Percentiles rank a stretch among this genome's conserved stretches.
Conservation (phyloP, 2,797 vertebrate species). For the Delichon dasypus region DNA sequence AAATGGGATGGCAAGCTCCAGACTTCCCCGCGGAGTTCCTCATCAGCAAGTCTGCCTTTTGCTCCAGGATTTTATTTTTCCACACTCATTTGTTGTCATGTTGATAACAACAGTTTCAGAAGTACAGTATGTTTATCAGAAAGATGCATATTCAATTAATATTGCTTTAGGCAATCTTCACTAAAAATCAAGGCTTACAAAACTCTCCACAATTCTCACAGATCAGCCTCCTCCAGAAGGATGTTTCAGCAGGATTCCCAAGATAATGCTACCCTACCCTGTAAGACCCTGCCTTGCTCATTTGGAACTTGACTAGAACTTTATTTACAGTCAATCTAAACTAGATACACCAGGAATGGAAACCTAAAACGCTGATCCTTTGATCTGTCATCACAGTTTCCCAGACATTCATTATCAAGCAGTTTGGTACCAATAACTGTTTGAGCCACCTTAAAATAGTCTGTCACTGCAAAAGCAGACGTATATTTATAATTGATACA, state of each 20-base stretch:
- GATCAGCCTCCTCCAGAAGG: slow-evolving; percentile 57
- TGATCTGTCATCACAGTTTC: slow-evolving; percentile 57
- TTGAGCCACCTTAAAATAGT: slow-evolving; percentile 46
- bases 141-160: slow-evolving; percentile 71
- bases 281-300: slow-evolving; percentile 49
- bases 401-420: slow-evolving; percentile 30
- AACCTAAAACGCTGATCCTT: slow-evolving; percentile 51
- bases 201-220: slow-evolving; percentile 50
- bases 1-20: not conserved
- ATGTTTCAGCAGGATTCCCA: slow-evolving; percentile 39
- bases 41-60: slow-evolving; percentile 11
- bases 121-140: slow-evolving; percentile 67
- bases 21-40: not conserved
- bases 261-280: slow-evolving; percentile 15
- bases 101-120: slow-evolving; percentile 65
- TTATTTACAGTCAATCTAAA: slow-evolving; percentile 57
- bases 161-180: slow-evolving; percentile 65
- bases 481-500: not conserved
- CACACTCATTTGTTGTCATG: slow-evolving; percentile 54
- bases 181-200: slow-evolving; percentile 64
- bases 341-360: slow-evolving; percentile 33
- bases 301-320: slow-evolving; percentile 53
- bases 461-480: slow-evolving; percentile 14
- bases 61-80: slow-evolving; percentile 23
- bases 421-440: slow-evolving; percentile 44